Conservation (phyloP, 1,140 invertebrate species). For the Megathymus violae region DNA sequence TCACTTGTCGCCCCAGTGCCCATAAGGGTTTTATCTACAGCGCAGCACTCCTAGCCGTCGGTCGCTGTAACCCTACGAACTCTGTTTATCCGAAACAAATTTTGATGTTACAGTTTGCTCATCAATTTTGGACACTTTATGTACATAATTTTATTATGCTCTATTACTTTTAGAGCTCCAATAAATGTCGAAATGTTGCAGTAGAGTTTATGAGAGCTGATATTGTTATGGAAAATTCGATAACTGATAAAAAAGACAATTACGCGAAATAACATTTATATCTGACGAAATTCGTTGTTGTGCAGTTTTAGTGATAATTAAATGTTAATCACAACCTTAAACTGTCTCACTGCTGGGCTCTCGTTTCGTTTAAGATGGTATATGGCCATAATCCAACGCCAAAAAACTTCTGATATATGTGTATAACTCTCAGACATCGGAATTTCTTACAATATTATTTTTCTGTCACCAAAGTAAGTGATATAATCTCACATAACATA, state of each 20-base stretch:
- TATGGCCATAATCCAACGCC: no score
- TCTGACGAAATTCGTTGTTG: not conserved
- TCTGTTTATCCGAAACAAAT: slow-evolving; percentile 67
- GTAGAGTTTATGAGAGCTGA: slow-evolving; percentile 56
- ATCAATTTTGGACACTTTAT: slow-evolving; percentile 41
- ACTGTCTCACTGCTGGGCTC: no score
- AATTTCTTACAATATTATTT: no score
- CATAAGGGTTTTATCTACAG: slow-evolving; percentile 74
- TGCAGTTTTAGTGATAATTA: not conserved
- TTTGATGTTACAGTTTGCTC: slow-evolving; percentile 49
- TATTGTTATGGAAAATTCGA: slow-evolving; percentile 51
- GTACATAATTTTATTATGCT: slow-evolving; percentile 49
- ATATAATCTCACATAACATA: no score
- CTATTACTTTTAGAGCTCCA: slow-evolving; percentile 54
- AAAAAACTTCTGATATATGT: no score
- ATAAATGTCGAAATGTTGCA: slow-evolving; percentile 53
- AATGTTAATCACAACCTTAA: no score
- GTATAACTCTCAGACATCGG: no score
- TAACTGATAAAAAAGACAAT: slow-evolving; percentile 25
- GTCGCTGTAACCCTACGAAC: slow-evolving; percentile 38
- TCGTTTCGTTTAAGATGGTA: not conserved
- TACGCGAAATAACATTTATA: slow-evolving; percentile 15
- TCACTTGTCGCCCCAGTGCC: slow-evolving; percentile 68
- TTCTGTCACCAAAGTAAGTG: no score
- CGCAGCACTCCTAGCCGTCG: slow-evolving; percentile 46